Evolutionary conservation across 2,888 invertebrate genomes (phyloP), one percentile per base, ranked within the genome.

Genomic region (Athalia rosae): DNA sequence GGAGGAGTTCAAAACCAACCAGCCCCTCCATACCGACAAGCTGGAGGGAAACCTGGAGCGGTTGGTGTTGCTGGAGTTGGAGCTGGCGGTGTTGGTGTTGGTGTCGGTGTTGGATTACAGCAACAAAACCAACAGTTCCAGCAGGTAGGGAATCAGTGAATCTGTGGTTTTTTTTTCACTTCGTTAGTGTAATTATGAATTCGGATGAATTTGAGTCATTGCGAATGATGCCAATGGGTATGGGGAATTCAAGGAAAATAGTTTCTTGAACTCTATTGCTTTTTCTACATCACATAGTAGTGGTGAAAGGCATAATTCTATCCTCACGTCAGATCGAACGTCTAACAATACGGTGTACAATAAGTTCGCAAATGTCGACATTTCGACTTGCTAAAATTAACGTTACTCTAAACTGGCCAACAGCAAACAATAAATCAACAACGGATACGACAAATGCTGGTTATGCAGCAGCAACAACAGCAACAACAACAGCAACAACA

Each of bases 21-120:
- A 0, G 95, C 95, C 9, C 95, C 96, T 0, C 95, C 96, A 0
- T 96, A 96, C 90, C 94, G 95, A 6, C 92, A 96, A 79, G 90
- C 91, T 78, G 85, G 88, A 64, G 89, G 90, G 4, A 90, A 90
- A 82, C 90, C 90, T 9, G 88, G 89, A 3, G 79, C 86, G 11
- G 89, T 89, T 47, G 88, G 88, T 4, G 89, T 89, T 4, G 83
- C 85, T 7, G 89, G 88, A 13, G 88, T 88, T 77, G 87, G 88
- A 1, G 84, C 86, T 5, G 83, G 85, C 3, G 86, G 85, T 53
- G 88, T 28, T 28, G 28, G 28, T 28, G 28, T 87, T 0, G 84
- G 85, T 5, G 83, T 85, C 3, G 86, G 85, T 53, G 88, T 89
- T 78, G 86, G 86, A 9, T 88, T 92, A 89, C 92, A 92, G 83